Percentiles rank a stretch among this genome's conserved stretches.
Conservation (phyloP, 2,888 invertebrate genomes). For the Bugulina stolonifera region DNA sequence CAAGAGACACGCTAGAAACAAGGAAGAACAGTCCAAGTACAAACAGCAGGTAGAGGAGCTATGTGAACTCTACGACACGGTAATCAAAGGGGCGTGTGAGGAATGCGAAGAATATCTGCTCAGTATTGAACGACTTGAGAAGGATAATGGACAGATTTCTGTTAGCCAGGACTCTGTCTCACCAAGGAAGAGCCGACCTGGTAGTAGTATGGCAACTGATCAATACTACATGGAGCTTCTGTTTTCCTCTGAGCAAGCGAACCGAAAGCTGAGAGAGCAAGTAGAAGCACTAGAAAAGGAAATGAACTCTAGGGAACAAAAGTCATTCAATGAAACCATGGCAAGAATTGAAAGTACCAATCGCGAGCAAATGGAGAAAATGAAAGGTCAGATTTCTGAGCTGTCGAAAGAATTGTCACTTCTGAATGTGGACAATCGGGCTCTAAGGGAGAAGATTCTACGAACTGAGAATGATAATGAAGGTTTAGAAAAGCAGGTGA, state of each 20-base stretch:
- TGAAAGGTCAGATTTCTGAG: constrained; percentile 18
- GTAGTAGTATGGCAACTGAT: not conserved
- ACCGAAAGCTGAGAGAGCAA: not conserved
- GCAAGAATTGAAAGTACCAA: constrained; percentile 5
- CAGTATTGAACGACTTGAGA: not conserved
- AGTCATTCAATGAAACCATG: constrained; percentile 6
- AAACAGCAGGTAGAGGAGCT: not conserved
- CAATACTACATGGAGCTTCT: constrained; percentile 4
- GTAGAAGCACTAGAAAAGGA: constrained; percentile 3
- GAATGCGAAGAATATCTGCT: constrained; percentile 10
- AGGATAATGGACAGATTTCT: not conserved
- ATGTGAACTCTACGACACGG: not conserved
- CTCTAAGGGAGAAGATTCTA: constrained; percentile 13
- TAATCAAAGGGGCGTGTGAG: not conserved
- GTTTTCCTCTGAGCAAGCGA: not conserved
- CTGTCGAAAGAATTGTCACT: constrained; percentile 16
- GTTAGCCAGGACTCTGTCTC: not conserved
- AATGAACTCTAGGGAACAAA: constrained; percentile 21
- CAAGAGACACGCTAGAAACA: not conserved
- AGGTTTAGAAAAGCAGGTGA: not conserved
- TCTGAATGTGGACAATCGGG: constrained; percentile 21
- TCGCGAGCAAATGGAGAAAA: constrained; percentile 18
- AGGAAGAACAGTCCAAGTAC: not conserved
- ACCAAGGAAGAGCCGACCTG: constrained; percentile 9
- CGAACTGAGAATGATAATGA: constrained; percentile 21